Base-by-base conservation (phyloP, 2,797 vertebrate genomes). In the Sibirionetta formosa region DNA sequence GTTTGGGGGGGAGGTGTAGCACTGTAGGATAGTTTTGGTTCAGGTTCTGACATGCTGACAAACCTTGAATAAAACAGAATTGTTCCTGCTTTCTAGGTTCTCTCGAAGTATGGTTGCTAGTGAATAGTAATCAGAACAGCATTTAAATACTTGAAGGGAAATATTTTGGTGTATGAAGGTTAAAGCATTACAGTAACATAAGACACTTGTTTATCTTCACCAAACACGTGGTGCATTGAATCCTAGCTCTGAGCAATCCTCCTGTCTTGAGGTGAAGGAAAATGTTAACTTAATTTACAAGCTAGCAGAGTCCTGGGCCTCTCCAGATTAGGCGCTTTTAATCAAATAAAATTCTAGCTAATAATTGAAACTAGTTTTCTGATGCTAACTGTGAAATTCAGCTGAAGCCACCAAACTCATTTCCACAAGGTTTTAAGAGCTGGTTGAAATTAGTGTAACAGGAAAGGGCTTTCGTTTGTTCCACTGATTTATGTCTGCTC, bases 211-310 rank as follows among this genome's bases (percentile, higher is more conserved):
- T 95, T 97, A 91, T 93, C 88, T 72, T 89, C 79, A 50, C 84
- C 76, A 94, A 95, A 83, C 96, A 84, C 31, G 93, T 95, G 72
- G 56, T 82, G 36, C 69, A 24, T 73, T 93, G 95, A 95, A 91
- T 89, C 26, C 84, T 96, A 90, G 85, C 77, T 96, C 88, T 95
- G 91, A 96, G 76, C 93, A 87, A 93, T 95, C 76, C 80, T 94
- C 51, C 93, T 84, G 95, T 94, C 75, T 95, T 90, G 96, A 88
- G 93, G 76, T 96, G 95, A 96, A 94, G 88, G 90, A 89, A 96
- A 93, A 68, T 64, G 81, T 66, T 96, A 91, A 95, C 96, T 96
- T 97, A 97, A 96, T 96, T 98, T 96, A 90, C 53, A 96, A 87
- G 86, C 81, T 76, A 70, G 58, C 60, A 82, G 78, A 66, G 38